These are phyloP conservation scores for Meganola albula DNA, from an alignment of 2,888 invertebrate species.

Conservation along the genomic window DNA sequence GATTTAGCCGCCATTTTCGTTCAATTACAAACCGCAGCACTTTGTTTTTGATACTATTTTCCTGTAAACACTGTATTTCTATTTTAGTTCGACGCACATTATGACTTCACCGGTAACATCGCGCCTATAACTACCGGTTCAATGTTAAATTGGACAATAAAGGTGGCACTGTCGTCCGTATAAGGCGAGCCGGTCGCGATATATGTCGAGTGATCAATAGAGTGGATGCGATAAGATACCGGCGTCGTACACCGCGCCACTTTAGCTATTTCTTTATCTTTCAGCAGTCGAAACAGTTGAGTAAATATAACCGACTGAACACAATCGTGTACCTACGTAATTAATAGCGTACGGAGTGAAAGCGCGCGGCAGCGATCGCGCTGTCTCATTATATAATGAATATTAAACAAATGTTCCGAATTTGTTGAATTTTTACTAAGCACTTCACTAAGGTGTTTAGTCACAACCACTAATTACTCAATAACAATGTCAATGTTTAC, in stretches of 20 bases:
- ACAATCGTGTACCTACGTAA: constrained; percentile 62
- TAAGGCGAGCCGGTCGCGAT: constrained; percentile 69
- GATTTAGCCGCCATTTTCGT: constrained; percentile 72
- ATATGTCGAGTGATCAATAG: constrained; percentile 73
- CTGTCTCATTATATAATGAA: constrained; percentile 72
- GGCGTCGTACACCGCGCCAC: constrained; percentile 54
- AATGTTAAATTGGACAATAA: constrained; percentile 70
- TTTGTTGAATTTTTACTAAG: constrained; percentile 43
- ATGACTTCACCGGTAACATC: constrained; percentile 75
- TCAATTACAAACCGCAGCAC: constrained; percentile 75
- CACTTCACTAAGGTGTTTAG: too few species aligned
- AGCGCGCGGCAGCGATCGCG: constrained; percentile 56
- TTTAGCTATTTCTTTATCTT: constrained; percentile 71
- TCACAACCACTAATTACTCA: constrained; percentile 31
- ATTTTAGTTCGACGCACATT: constrained; percentile 71
- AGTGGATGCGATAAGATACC: constrained; percentile 71
- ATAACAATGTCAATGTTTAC: constrained; percentile 37
- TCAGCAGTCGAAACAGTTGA: constrained; percentile 70
- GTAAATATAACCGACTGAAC: constrained; percentile 68
- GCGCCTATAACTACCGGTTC: constrained; percentile 61
- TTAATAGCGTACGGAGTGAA: constrained; percentile 70
- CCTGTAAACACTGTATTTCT: constrained; percentile 71
- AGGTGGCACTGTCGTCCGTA: constrained; percentile 68
- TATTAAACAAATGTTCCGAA: constrained; percentile 68
- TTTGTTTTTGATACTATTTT: constrained; percentile 73